These are phyloP conservation scores for Tachysurus fulvidraco DNA, from an alignment of 2,113 vertebrate species.

Conservation along the genomic window DNA sequence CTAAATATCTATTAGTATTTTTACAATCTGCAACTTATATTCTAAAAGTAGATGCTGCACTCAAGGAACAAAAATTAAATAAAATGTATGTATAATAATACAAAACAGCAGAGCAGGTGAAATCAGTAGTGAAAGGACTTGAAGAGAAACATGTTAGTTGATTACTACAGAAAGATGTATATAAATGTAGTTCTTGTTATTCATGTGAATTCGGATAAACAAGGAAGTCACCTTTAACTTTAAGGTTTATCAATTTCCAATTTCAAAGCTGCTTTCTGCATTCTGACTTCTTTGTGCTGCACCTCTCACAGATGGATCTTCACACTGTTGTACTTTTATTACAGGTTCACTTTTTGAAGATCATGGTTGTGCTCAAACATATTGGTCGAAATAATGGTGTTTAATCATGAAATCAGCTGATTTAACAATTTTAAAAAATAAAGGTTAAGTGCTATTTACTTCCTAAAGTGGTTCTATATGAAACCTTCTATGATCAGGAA, in stretches of 20 bases:
- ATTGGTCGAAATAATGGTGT: neutral
- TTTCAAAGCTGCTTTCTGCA: neutral
- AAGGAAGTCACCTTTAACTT: neutral
- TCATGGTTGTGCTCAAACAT: too few relatives aligned
- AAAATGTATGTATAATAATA: neutral
- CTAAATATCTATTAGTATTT: neutral
- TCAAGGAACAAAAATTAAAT: too few relatives aligned
- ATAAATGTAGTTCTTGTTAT: neutral
- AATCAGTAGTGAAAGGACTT: neutral
- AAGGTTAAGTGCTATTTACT: neutral
- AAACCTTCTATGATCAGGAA: neutral
- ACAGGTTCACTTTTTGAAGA: neutral
- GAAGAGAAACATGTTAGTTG: neutral
- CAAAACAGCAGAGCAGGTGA: neutral
- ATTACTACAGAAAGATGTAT: neutral
- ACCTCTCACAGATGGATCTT: neutral
- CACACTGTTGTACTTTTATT: too few relatives aligned
- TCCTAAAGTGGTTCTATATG: neutral
- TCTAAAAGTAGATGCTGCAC: neutral
- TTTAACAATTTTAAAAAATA: neutral
- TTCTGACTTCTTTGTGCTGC: neutral
- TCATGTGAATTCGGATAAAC: neutral
- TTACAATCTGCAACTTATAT: neutral
- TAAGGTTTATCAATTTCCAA: neutral
- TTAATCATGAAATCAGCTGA: neutral